Evolutionary conservation across 2,113 vertebrate species (phyloP).

Genomic region (Sus scrofa): T2T-Sscrofa CM000827.6:34191001-34191500

Average conservation of each 20-base stretch:
- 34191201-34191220: neutral
- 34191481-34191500: neutral
- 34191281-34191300: neutral
- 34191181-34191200: neutral
- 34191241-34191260: neutral
- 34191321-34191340: rapidly evolving
- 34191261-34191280: rapidly evolving
- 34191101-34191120: neutral
- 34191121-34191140: neutral
- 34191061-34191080: neutral
- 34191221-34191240: neutral
- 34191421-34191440: neutral
- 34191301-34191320: neutral
- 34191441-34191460: neutral
- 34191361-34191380: rapidly evolving
- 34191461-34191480: neutral
- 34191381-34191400: neutral
- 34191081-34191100: neutral
- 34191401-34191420: neutral
- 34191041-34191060: neutral
- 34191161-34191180: neutral
- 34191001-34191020: neutral
- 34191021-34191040: neutral
- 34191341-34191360: neutral
- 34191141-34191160: neutral